These are phyloP conservation scores for Drosophila jambulina DNA, from an alignment of 1,140 invertebrate genomes.

Conservation along the genomic window DNA sequence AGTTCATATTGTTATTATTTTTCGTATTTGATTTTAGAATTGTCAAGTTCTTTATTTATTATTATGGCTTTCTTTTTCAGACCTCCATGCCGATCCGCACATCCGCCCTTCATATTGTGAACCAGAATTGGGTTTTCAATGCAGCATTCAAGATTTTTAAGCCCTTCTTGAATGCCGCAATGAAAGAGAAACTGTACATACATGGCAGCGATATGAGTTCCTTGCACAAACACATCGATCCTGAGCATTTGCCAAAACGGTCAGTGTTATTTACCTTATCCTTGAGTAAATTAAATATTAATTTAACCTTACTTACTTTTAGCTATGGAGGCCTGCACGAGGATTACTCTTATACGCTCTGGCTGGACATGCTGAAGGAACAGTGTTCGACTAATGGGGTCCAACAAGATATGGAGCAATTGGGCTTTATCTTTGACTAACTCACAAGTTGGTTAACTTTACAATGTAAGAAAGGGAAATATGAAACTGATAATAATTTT, in stretches of 20 bases:
- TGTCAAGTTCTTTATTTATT: not conserved
- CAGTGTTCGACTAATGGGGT: conserved; percentile 87
- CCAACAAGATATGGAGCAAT: conserved; percentile 88
- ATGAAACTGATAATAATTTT: conserved; percentile 10
- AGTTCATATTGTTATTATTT: not conserved
- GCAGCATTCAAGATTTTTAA: conserved; percentile 92
- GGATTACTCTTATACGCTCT: conserved; percentile 90
- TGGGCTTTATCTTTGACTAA: conserved; percentile 85
- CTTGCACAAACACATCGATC: conserved; percentile 90
- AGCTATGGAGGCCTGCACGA: conserved; percentile 89
- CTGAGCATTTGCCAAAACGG: conserved; percentile 89
- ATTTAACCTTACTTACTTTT: not conserved
- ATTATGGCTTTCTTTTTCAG: conserved; percentile 80
- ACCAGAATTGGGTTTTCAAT: conserved; percentile 93
- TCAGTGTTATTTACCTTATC: conserved; percentile 59
- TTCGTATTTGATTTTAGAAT: not conserved
- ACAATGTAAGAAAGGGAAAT: conserved; percentile 1
- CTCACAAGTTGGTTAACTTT: not conserved
- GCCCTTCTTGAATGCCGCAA: conserved; percentile 89
- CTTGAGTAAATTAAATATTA: not conserved
- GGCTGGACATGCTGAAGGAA: conserved; percentile 87
- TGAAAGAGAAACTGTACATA: conserved; percentile 90
- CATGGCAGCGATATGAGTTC: conserved; percentile 91
- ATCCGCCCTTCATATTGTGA: conserved; percentile 91
- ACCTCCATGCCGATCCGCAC: conserved; percentile 91